These are phyloP conservation scores for Caenorhabditis sp. DNA, from an alignment of 2,888 invertebrate species.

Conservation along the genomic window DNA sequence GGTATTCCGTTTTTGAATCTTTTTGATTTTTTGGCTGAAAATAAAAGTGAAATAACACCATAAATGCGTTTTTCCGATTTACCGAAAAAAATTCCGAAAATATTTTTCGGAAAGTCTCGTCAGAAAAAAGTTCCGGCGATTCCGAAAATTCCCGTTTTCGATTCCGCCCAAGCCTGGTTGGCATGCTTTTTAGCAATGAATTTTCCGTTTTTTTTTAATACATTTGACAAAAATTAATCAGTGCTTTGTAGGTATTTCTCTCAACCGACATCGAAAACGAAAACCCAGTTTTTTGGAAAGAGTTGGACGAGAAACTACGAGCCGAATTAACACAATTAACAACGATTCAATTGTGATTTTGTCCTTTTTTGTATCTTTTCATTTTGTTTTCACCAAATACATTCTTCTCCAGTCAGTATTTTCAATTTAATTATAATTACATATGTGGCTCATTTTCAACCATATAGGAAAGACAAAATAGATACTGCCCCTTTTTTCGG, in stretches of 20 bases:
- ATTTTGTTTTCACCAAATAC: neutral
- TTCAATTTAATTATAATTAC: neutral
- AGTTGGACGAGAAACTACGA: conserved; percentile 26
- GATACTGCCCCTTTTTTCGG: neutral
- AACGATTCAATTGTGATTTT: neutral
- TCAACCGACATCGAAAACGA: conserved; percentile 47
- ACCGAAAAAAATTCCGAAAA: too few species aligned
- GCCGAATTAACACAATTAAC: conserved; percentile 22
- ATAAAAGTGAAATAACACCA: too few species aligned
- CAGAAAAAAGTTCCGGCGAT: too few species aligned
- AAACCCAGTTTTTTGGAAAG: conserved; percentile 42
- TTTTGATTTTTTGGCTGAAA: too few species aligned
- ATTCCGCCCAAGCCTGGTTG: too few species aligned
- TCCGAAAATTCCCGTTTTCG: too few species aligned
- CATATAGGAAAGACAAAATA: neutral
- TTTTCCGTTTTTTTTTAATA: too few species aligned
- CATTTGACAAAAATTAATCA: too few species aligned
- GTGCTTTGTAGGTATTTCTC: conserved; percentile 49
- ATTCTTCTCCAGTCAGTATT: neutral
- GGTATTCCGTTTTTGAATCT: too few species aligned
- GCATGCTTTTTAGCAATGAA: too few species aligned
- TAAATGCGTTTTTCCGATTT: too few species aligned
- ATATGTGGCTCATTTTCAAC: neutral
- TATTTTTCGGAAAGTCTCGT: too few species aligned
- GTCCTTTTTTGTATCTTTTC: neutral